Percentiles rank a stretch among this genome's conserved stretches.
Conservation (phyloP, 2,113 vertebrate genomes). For the Anseranas semipalmata region DNA sequence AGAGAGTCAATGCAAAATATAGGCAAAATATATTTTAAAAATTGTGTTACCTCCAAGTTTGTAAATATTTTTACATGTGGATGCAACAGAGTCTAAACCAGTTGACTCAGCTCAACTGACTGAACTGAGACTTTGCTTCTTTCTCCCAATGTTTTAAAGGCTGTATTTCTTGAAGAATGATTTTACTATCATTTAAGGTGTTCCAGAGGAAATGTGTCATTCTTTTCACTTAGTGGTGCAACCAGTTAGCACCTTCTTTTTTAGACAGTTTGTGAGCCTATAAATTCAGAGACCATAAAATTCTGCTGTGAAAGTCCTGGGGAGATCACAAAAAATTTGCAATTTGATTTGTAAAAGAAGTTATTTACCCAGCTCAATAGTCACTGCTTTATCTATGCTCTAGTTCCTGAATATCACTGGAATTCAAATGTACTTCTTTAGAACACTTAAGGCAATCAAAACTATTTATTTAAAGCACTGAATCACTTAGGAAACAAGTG, state of each 20-base stretch:
- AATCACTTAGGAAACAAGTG: conserved; percentile 8
- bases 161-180: background rate
- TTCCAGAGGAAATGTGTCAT: background rate
- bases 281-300: background rate
- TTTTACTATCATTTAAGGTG: background rate
- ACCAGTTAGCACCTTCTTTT: background rate
- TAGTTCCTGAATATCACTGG: background rate
- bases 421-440: conserved; percentile 39
- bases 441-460: conserved; percentile 22
- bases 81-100: background rate
- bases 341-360: background rate
- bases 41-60: background rate
- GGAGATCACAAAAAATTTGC: background rate
- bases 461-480: conserved; percentile 12
- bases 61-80: background rate
- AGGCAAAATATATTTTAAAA: background rate
- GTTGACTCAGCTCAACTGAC: background rate
- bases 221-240: background rate
- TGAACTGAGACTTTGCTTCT: background rate
- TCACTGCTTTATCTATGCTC: background rate
- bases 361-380: background rate
- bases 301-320: background rate
- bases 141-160: background rate
- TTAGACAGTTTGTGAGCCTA: background rate
- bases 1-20: background rate